Base-by-base conservation (phyloP, 2,888 invertebrate genomes). In the Iphiclides podalirius region DNA sequence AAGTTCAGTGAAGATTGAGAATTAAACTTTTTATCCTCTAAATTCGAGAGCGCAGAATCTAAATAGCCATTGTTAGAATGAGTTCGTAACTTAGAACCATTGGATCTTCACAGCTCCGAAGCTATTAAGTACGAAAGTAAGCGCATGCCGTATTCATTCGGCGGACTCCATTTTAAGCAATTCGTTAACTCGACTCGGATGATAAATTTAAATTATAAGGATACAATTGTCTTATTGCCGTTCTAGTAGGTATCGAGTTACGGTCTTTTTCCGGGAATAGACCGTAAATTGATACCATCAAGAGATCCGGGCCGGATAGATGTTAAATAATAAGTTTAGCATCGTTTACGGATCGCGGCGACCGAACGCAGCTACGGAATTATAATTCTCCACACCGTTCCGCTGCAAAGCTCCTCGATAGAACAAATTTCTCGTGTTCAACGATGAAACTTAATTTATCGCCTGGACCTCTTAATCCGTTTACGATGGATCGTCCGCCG, bases 291-390 rank as follows among this genome's bases (percentile, higher is more conserved):
- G 38, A 34, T 43, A 38, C 43, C 13, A 6, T 34, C 43, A 38
- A 34, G 33, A 4, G 38, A 38, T 8, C 33, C 28, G 28, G 28
- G 8, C 20, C 33, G 28, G 33, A 17, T 37, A n/a, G 38, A 49
- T 15, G 34, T 34, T 34, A 37, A 38, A 49, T 49, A 43, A 49
- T 38, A 49, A 33, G 42, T 42, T 41, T 38, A 49, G 43, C 37
- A 43, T 20, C 41, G 28, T 48, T 42, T 48, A 31, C 42, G 17
- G 31, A 42, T n/a, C n/a, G n/a, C n/a, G n/a, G n/a, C n/a, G n/a
- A n/a, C n/a, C n/a, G n/a, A n/a, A 37, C 13, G 36, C 36, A 17
- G 20, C 36, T 8, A 42, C 37, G 11, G 48, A 42, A 48, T 48
- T 48, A 41, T 48, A 42, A 48, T 48, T 33, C 31, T 37, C n/a